Evolutionary conservation across 1,140 invertebrate species (phyloP).

Genomic region (Eueides isabella): DNA sequence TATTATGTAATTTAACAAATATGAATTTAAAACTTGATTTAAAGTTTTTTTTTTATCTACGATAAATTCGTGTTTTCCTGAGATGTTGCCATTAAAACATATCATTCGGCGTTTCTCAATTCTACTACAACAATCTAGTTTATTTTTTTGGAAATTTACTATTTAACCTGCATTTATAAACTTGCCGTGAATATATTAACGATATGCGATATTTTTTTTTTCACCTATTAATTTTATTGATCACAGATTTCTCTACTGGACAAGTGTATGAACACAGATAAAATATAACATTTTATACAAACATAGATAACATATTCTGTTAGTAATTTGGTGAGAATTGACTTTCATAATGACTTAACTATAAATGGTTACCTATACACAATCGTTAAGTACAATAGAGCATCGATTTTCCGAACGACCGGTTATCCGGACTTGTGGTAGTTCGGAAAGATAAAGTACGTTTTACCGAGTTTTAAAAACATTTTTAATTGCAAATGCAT

Average conservation of each 20-base stretch:
- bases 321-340: slow-evolving; percentile 45
- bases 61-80: slow-evolving; percentile 73
- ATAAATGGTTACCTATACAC: slow-evolving; percentile 36
- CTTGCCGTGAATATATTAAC: slow-evolving; percentile 26
- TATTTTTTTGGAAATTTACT: slow-evolving; percentile 15
- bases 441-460: no score
- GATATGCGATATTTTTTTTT: slow-evolving; percentile 26
- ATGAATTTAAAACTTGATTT: neutral
- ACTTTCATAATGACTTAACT: slow-evolving; percentile 42
- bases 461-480: no score
- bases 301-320: slow-evolving; percentile 33
- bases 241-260: slow-evolving; percentile 24
- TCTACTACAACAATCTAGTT: slow-evolving; percentile 50
- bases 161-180: slow-evolving; percentile 44
- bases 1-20: neutral
- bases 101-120: slow-evolving; percentile 79
- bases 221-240: slow-evolving; percentile 10
- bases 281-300: slow-evolving; percentile 30
- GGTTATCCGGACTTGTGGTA: no score
- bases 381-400: slow-evolving; percentile 30
- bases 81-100: slow-evolving; percentile 79
- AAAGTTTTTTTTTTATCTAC: slow-evolving; percentile 54
- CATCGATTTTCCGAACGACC: no score
- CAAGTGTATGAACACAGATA: slow-evolving; percentile 46
- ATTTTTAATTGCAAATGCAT: no score